Evolutionary conservation across 2,113 vertebrate species (phyloP).

Genomic region (Apeltes quadracus): DNA sequence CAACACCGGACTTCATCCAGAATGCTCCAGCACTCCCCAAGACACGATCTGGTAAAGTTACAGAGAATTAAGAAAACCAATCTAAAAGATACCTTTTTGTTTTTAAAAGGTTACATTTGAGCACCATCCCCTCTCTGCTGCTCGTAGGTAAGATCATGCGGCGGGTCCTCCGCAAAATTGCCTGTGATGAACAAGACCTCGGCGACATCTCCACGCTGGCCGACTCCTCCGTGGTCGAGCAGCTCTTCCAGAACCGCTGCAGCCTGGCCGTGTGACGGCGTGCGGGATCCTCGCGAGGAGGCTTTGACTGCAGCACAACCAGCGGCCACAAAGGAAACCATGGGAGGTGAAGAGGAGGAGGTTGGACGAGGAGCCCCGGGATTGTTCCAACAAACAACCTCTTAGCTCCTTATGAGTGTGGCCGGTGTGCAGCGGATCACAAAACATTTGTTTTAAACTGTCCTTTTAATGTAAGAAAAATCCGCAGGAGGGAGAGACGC

Average conservation of each 20-base stretch:
- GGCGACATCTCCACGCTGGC: constrained; percentile 93
- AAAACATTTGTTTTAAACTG: not conserved
- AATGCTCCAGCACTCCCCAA: constrained; percentile 94
- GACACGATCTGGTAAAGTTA: constrained; percentile 91
- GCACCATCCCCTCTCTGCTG: not conserved
- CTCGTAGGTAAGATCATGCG: constrained; percentile 94
- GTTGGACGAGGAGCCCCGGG: too few relatives aligned
- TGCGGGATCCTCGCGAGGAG: not conserved
- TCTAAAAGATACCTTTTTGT: not conserved
- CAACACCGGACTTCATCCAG: constrained; percentile 96
- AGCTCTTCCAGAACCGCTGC: constrained; percentile 90
- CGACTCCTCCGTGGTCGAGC: constrained; percentile 86
- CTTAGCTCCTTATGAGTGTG: constrained; percentile 31
- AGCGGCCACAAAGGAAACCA: not conserved
- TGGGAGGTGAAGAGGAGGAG: not conserved
- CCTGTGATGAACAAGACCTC: constrained; percentile 88
- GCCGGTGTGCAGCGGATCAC: not conserved
- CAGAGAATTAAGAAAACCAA: not conserved
- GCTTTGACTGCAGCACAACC: not conserved
- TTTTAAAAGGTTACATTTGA: not conserved
- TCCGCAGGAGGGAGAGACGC: not conserved
- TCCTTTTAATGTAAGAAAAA: constrained; percentile 1
- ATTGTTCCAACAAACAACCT: constrained; percentile 36
- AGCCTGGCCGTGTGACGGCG: constrained; percentile 78
- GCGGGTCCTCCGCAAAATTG: constrained; percentile 91